These are phyloP conservation scores for Rhyzopertha dominica DNA, from an alignment of 1,140 invertebrate genomes.

Conservation along the genomic window DNA sequence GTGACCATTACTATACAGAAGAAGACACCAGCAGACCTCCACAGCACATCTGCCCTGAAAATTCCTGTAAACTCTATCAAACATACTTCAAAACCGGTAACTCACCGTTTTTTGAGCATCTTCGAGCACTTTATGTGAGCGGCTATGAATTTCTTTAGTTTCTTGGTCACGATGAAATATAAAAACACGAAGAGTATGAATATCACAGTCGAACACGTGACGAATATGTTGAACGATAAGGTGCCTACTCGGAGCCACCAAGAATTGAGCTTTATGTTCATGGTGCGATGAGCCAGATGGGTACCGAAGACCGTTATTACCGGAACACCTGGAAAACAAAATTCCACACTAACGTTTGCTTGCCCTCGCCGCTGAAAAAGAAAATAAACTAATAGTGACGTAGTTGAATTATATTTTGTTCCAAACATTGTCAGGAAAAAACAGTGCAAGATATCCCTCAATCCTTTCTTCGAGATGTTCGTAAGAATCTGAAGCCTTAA, in stretches of 20 bases:
- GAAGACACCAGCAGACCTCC: slow-evolving; percentile 30
- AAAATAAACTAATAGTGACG: too few species aligned
- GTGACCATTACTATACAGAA: slow-evolving; percentile 20
- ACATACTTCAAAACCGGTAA: background rate
- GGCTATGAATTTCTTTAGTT: slow-evolving; percentile 38
- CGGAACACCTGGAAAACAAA: slow-evolving; percentile 49
- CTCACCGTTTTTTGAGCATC: slow-evolving; percentile 22
- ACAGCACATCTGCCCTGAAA: slow-evolving; percentile 27
- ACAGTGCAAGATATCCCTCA: too few species aligned
- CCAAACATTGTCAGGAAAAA: too few species aligned
- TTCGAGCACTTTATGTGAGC: slow-evolving; percentile 22
- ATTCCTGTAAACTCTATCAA: slow-evolving; percentile 1
- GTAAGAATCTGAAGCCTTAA: too few species aligned
- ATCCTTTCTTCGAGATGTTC: too few species aligned
- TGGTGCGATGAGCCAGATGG: slow-evolving; percentile 53
- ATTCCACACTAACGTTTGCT: too few species aligned
- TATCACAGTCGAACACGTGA: slow-evolving; percentile 51
- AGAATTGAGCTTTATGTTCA: slow-evolving; percentile 49
- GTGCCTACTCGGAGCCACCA: slow-evolving; percentile 56
- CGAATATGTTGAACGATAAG: slow-evolving; percentile 54
- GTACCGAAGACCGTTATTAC: slow-evolving; percentile 53
- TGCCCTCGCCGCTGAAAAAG: too few species aligned
- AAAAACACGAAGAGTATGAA: slow-evolving; percentile 50
- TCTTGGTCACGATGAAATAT: slow-evolving; percentile 49
- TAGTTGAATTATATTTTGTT: too few species aligned